A percentile compares a stretch with the other conserved stretches of the same genome.
phyloP scores from a whole-genome alignment of 2,113 vertebrate genomes.

The Tautogolabrus adspersus region DNA sequence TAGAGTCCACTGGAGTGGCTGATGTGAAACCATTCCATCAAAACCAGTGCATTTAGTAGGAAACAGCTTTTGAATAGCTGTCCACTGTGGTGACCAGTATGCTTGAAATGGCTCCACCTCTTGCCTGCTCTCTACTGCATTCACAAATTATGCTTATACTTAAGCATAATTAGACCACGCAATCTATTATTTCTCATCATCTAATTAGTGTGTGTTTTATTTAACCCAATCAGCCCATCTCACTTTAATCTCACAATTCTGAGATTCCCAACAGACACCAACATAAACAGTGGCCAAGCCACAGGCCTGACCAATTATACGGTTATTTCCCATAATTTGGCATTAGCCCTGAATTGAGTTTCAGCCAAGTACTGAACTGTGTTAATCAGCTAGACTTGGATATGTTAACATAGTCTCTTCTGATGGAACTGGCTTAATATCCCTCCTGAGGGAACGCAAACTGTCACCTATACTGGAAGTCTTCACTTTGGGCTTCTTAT shows the following conservation, averaged over 20 bases:
- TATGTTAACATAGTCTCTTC: neutral
- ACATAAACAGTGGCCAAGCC: slow-evolving; percentile 20
- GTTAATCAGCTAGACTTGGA: slow-evolving; percentile 15
- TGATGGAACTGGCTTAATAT: neutral
- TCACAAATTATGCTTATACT: slow-evolving; percentile 7
- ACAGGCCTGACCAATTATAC: slow-evolving; percentile 10
- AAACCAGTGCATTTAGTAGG: too few species aligned
- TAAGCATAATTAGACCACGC: neutral
- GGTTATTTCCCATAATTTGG: slow-evolving; percentile 19
- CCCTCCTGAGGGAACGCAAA: neutral
- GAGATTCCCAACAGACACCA: slow-evolving; percentile 14
- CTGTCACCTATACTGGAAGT: neutral
- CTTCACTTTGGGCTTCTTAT: slow-evolving; percentile 10
- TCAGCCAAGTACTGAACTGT: slow-evolving; percentile 27
- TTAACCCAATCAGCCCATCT: neutral
- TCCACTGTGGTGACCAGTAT: too few species aligned
- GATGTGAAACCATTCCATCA: too few species aligned
- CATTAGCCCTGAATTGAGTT: slow-evolving; percentile 18
- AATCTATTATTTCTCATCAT: neutral
- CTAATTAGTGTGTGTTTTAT: slow-evolving; percentile 19
- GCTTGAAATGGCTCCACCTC: neutral
- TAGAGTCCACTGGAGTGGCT: too few species aligned
- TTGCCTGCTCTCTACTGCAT: neutral
- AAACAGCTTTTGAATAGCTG: too few species aligned
- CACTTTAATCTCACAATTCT: neutral